phyloP scores from a whole-genome alignment of 2,113 vertebrate genomes.

The Catharus bicknelli region DNA sequence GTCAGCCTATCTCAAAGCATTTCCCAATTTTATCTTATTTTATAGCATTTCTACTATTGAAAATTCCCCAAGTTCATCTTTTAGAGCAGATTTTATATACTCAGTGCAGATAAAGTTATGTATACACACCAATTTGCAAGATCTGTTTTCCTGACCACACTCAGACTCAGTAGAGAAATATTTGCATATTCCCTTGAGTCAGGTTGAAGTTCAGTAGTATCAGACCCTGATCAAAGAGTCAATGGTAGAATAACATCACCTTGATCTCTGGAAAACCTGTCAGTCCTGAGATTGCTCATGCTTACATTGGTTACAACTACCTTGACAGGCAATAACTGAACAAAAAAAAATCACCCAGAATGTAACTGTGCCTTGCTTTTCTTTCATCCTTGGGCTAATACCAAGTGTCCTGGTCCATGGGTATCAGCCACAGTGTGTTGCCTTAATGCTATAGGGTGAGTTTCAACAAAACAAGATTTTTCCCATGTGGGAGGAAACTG shows the following conservation, averaged over 20 bases:
- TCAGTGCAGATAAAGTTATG: background rate
- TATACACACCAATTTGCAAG: background rate
- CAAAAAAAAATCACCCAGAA: background rate
- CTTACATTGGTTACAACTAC: background rate
- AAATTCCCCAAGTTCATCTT: background rate
- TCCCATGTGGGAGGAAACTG: background rate
- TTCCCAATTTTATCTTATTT: background rate
- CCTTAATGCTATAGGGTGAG: background rate
- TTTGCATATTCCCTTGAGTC: constrained; percentile 35
- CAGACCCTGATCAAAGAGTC: constrained; percentile 33
- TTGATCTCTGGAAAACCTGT: constrained; percentile 34
- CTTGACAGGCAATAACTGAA: background rate
- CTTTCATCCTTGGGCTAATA: background rate
- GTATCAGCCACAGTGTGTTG: background rate
- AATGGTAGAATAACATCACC: background rate
- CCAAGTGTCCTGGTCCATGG: background rate
- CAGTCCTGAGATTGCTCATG: background rate
- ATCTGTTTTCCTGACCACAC: background rate
- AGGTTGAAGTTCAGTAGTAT: constrained; percentile 27
- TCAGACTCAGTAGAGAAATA: background rate
- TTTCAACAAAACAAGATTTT: background rate
- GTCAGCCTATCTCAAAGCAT: background rate
- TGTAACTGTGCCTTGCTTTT: background rate
- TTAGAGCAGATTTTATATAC: background rate
- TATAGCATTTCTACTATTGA: background rate